Evolutionary conservation across 1,140 invertebrate genomes (phyloP), one percentile per base, ranked within the genome.

Genomic region (Neocloeon triangulifer): DNA sequence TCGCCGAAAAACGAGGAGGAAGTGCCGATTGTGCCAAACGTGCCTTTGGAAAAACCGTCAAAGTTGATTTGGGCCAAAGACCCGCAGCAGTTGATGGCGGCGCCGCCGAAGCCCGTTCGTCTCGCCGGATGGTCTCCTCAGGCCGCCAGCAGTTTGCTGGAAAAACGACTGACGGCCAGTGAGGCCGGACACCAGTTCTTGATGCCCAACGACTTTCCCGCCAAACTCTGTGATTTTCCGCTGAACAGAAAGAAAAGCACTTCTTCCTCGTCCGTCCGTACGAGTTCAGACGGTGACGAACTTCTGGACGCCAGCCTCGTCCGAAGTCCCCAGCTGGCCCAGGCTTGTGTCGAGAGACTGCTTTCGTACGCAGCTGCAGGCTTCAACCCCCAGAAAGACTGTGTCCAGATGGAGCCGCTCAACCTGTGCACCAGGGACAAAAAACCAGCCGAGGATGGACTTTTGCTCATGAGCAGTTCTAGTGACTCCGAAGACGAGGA

Each of bases 381-480:
- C 26, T 19, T 29, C 31, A n/a, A n/a, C n/a, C n/a, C n/a, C n/a
- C n/a, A 35, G 21, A 25, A 50, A 37, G 44, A 56, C 48, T 37
- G n/a, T n/a, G n/a, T n/a, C n/a, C 55, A 73, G 48, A 61, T 69
- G 15, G 76, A 82, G 44, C 80, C 81, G 0, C 50, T 88, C 4
- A 88, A 88, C 52, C 58, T 88, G 1, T 85, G 80, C 40, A 62
- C 84, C 21, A 56, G 77, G 21, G 79, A 78, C 42, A 45, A 68
- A 19, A 66, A 66, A 37, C n/a, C n/a, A n/a, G n/a, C 13, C n/a
- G n/a, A n/a, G n/a, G n/a, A n/a, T n/a, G n/a, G n/a, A n/a, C n/a
- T n/a, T n/a, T n/a, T n/a, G n/a, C n/a, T n/a, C n/a, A n/a, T n/a
- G n/a, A n/a, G n/a, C n/a, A n/a, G n/a, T n/a, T n/a, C n/a, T n/a